Conservation (phyloP, 64 coral and sea anemone genomes). For the Montipora capricornis region DNA sequence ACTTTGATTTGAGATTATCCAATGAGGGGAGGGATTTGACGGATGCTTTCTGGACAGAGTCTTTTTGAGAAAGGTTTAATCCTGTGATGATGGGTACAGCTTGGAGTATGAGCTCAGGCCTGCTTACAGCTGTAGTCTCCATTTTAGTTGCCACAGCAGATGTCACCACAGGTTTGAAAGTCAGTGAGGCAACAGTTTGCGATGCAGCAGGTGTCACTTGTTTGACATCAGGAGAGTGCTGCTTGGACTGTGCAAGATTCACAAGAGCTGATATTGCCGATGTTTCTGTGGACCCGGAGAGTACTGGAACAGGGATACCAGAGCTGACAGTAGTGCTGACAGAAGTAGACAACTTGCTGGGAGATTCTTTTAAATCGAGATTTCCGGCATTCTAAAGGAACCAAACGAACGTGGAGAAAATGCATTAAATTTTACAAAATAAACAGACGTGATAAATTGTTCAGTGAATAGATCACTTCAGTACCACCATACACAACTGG, state of each 20-base stretch:
- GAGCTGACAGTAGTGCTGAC: not conserved
- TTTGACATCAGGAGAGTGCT: constrained; percentile 9
- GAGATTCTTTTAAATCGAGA: constrained; percentile 6
- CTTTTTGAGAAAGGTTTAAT: constrained; percentile 29
- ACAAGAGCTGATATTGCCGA: constrained; percentile 1
- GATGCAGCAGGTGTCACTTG: not conserved
- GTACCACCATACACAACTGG: no score
- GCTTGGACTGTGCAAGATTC: constrained; percentile 41
- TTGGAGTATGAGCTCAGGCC: constrained; percentile 40
- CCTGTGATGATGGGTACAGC: constrained; percentile 18
- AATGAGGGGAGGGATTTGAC: constrained; percentile 13
- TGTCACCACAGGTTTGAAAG: constrained; percentile 61
- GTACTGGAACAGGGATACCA: constrained; percentile 12
- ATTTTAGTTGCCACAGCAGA: constrained; percentile 57
- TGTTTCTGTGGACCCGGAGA: not conserved
- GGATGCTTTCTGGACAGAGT: constrained; percentile 16
- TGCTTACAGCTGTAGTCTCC: constrained; percentile 61
- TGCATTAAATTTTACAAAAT: not conserved
- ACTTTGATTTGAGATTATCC: constrained; percentile 64
- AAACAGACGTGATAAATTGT: no score
- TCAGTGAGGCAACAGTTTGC: not conserved
- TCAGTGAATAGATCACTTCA: no score
- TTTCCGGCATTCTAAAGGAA: constrained; percentile 28
- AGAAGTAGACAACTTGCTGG: not conserved
- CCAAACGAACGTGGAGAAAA: not conserved